Conservation (phyloP, 53 echinoderm and acorn worm species). For the Actinopyga echinites region DNA sequence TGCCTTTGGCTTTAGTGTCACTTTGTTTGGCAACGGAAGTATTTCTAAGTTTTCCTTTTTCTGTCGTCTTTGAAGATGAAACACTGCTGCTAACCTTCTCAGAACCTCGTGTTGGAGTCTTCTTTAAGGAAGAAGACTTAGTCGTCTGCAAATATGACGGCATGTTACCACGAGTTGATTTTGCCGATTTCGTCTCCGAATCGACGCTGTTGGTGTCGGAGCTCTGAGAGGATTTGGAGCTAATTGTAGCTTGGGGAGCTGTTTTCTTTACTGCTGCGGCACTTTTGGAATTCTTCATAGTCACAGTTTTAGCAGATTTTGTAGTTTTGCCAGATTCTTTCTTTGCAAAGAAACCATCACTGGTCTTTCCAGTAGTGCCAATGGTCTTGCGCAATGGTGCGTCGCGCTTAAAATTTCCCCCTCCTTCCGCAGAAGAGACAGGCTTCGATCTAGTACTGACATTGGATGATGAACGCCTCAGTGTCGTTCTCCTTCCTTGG, state of each 20-base stretch:
- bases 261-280: neutral
- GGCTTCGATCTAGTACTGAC: constrained; percentile 2
- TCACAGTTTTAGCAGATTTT: neutral
- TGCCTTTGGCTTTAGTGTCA: neutral
- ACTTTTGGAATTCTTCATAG: too few species aligned
- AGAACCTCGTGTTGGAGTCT: too few species aligned
- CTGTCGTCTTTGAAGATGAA: neutral
- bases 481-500: too few species aligned
- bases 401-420: constrained; percentile 42
- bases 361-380: constrained; percentile 19
- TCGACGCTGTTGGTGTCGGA: constrained; percentile 9
- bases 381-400: constrained; percentile 54
- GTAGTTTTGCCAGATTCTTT: neutral
- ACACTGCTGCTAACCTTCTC: too few species aligned
- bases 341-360: neutral
- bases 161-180: neutral
- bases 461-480: constrained; percentile 5
- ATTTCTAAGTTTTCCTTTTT: neutral
- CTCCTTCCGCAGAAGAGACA: neutral
- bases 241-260: neutral
- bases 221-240: neutral
- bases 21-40: neutral
- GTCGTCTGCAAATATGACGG: neutral
- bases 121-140: neutral
- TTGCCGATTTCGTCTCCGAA: neutral